Base-by-base conservation (phyloP, 53 echinoderm and acorn worm species). In the Astropecten irregularis region DNA sequence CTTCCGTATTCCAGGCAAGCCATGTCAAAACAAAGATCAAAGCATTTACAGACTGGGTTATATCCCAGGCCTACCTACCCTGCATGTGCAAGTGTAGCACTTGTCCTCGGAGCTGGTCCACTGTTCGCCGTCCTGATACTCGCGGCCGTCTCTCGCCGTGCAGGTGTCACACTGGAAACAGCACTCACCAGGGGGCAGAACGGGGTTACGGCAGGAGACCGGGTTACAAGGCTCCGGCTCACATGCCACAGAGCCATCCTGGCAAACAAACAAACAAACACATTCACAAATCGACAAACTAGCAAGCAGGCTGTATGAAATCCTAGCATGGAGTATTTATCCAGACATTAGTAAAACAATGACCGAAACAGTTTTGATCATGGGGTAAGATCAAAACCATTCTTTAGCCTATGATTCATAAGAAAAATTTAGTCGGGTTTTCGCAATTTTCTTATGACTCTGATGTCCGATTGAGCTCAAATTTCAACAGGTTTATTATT, bases 211-310 rank as follows among this genome's bases (percentile, higher is more conserved):
- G 66, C 99, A 99, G 4, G 62, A 68, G 49, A 91, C 40, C 19
- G 72, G 77, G 11, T 88, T 86, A 49, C 94, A 99, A 1, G 90
- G 76, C 11, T 88, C 83, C 1, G 49, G 73, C 22, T 58, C 74
- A 23, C 99, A 99, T 4, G 30, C 55, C 82, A 95, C 87, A 60
- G 73, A 76, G 19, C 99, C 94, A 64, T 88, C 90, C 49, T 85
- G 40, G 23, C 3, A 15, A 25, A 30, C 42, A 3, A 49, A 47
- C 25, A 71, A 3, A 20, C n/a, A n/a, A n/a, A n/a, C n/a, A n/a
- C n/a, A n/a, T n/a, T 37, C 6, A 15, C 4, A 21, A 64, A 64
- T 26, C 26, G 3, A 10, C 30, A 64, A 32, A 64, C 30, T 14
- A 64, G 23, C n/a, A n/a, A n/a, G n/a, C n/a, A n/a, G n/a, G 20